Evolutionary conservation across 2,797 vertebrate genomes (phyloP).

Genomic region (Siniperca scherzeri): DNA sequence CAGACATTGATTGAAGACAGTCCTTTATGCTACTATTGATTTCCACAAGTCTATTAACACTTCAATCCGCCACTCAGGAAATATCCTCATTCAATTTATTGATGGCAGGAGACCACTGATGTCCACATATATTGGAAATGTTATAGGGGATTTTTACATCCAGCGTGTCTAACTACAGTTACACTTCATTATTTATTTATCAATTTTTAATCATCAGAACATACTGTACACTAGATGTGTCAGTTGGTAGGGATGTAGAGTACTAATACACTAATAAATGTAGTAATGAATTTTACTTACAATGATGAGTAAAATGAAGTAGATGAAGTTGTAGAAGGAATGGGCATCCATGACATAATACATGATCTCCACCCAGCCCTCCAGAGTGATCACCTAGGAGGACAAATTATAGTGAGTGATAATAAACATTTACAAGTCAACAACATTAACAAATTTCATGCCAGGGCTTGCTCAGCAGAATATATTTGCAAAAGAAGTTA

Average conservation of each 20-base stretch:
- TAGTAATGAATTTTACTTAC: conserved; percentile 86
- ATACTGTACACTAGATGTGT: background rate
- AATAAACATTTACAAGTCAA: background rate
- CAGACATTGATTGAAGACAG: conserved; percentile 41
- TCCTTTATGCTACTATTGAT: conserved; percentile 57
- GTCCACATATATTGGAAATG: conserved; percentile 27
- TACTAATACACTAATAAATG: background rate
- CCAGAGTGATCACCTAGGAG: conserved; percentile 95
- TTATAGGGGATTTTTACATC: background rate
- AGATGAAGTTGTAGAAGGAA: conserved; percentile 99
- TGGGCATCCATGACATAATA: conserved; percentile 99
- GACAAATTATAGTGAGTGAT: background rate
- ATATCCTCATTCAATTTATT: conserved; percentile 32
- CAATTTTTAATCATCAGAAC: background rate
- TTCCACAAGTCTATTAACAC: conserved; percentile 64
- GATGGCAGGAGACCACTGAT: conserved; percentile 22
- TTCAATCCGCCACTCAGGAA: conserved; percentile 22
- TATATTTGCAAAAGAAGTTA: background rate
- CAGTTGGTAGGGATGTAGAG: background rate
- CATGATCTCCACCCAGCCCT: conserved; percentile 99
- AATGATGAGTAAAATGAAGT: conserved; percentile 99
- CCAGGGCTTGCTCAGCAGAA: background rate
- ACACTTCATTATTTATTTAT: conserved; percentile 8
- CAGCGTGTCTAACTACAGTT: background rate
- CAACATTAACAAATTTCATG: background rate